A percentile compares a stretch with the other conserved stretches of the same genome.
These are phyloP conservation scores for human DNA, from an alignment of 2,113 vertebrate species.

Conservation along the genomic window DNA sequence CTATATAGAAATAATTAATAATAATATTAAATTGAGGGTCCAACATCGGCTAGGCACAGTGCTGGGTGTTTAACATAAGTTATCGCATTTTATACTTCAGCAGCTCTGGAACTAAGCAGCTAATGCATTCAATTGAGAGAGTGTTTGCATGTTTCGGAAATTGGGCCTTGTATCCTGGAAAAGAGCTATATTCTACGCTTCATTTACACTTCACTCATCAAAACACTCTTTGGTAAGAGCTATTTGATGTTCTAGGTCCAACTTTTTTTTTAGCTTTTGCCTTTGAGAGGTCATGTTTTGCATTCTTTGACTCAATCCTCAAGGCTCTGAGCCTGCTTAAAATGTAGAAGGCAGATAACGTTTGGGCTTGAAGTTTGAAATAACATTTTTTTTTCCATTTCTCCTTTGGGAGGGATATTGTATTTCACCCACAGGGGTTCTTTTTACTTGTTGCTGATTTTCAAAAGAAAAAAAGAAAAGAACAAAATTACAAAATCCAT, in stretches of 20 bases:
- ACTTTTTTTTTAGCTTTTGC: neutral
- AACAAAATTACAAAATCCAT: neutral
- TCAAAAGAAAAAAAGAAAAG: neutral
- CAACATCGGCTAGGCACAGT: accelerated
- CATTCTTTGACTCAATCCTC: slow-evolving; percentile 24
- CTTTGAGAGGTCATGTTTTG: slow-evolving; percentile 40
- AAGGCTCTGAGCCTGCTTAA: slow-evolving; percentile 36
- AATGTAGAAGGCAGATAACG: neutral
- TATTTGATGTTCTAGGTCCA: slow-evolving; percentile 31
- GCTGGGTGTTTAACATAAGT: neutral
- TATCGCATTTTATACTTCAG: neutral
- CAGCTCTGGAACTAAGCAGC: neutral
- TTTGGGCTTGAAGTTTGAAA: neutral
- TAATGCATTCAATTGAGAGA: neutral
- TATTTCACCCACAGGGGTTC: neutral
- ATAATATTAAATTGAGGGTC: neutral
- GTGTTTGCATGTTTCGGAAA: neutral
- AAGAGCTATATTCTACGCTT: neutral
- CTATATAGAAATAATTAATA: neutral
- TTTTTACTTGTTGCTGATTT: slow-evolving; percentile 34
- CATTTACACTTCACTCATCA: slow-evolving; percentile 43
- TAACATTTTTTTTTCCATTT: neutral
- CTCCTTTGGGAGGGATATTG: neutral
- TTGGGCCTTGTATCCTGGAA: neutral
- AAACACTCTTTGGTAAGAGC: slow-evolving; percentile 25